Evolutionary conservation across 2,888 invertebrate species (phyloP).

Genomic region (Liposcelis brunnea): DNA sequence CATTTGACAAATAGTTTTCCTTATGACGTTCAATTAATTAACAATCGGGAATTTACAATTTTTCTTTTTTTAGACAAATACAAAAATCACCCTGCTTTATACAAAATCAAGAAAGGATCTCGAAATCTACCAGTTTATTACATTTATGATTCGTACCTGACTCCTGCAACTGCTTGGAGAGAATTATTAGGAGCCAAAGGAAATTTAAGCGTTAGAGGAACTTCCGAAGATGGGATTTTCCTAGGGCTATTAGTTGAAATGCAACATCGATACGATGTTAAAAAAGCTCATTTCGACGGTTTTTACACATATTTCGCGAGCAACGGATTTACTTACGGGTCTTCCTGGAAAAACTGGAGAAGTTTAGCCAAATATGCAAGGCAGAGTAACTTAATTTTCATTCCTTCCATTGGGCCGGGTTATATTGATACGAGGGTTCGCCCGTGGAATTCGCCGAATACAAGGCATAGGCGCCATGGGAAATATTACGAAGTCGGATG

Average conservation of each 20-base stretch:
- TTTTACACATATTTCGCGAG: constrained; percentile 48
- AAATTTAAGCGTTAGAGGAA: constrained; percentile 32
- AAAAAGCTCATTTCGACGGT: constrained; percentile 34
- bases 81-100: constrained; percentile 36
- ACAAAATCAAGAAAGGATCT: constrained; percentile 25
- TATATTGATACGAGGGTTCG: constrained; percentile 44
- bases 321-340: constrained; percentile 45
- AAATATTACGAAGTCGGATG: constrained; percentile 46
- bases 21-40: not conserved
- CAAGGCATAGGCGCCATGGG: constrained; percentile 34
- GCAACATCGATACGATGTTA: constrained; percentile 33
- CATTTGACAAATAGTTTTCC: not conserved
- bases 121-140: constrained; percentile 39
- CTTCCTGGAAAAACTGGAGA: constrained; percentile 40
- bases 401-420: constrained; percentile 52
- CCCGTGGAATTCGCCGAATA: constrained; percentile 38
- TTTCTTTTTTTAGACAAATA: constrained; percentile 23
- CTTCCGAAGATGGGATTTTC: constrained; percentile 37
- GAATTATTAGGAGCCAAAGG: constrained; percentile 29
- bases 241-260: constrained; percentile 38
- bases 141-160: constrained; percentile 43
- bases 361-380: constrained; percentile 30
- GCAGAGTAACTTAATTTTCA: constrained; percentile 40
- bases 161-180: constrained; percentile 34
- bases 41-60: not conserved